A percentile compares a stretch with the other conserved stretches of the same genome.
phyloP scores from a whole-genome alignment of 2,888 invertebrate genomes.

The Notodonta dromedarius region DNA sequence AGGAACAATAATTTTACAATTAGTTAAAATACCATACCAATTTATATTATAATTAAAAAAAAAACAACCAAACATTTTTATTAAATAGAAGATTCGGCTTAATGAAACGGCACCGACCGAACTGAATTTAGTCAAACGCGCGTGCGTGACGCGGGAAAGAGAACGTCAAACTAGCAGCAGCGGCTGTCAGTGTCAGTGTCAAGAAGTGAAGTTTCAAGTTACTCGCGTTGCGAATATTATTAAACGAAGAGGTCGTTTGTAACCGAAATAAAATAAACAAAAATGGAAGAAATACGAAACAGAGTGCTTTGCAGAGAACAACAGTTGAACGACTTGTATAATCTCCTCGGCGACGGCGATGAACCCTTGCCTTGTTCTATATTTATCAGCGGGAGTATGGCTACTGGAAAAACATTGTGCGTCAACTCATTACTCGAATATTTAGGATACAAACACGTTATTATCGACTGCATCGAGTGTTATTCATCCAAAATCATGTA shows the following conservation, averaged over 20 bases:
- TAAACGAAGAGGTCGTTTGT: conserved; percentile 8
- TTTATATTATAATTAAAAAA: too few species aligned
- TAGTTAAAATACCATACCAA: background rate
- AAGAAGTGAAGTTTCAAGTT: background rate
- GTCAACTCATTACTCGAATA: conserved; percentile 84
- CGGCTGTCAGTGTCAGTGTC: conserved; percentile 14
- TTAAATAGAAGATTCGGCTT: conserved; percentile 26
- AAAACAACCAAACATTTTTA: too few species aligned
- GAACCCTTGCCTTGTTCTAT: conserved; percentile 88
- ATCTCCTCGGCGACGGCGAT: conserved; percentile 80
- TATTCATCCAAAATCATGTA: conserved; percentile 90
- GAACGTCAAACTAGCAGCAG: conserved; percentile 29
- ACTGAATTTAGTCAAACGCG: background rate
- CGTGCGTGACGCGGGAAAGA: conserved; percentile 23
- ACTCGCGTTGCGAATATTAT: conserved; percentile 16
- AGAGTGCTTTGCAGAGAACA: conserved; percentile 79
- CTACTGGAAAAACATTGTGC: conserved; percentile 92
- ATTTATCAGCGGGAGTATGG: conserved; percentile 92
- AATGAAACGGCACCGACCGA: conserved; percentile 39
- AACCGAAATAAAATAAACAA: conserved; percentile 25
- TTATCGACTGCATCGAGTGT: conserved; percentile 93
- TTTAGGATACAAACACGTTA: conserved; percentile 84
- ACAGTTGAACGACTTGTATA: conserved; percentile 75
- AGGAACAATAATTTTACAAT: conserved; percentile 29
- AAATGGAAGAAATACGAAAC: conserved; percentile 80